Conservation (phyloP, 2,113 vertebrate species). For the Protobothrops flavoviridis region DNA sequence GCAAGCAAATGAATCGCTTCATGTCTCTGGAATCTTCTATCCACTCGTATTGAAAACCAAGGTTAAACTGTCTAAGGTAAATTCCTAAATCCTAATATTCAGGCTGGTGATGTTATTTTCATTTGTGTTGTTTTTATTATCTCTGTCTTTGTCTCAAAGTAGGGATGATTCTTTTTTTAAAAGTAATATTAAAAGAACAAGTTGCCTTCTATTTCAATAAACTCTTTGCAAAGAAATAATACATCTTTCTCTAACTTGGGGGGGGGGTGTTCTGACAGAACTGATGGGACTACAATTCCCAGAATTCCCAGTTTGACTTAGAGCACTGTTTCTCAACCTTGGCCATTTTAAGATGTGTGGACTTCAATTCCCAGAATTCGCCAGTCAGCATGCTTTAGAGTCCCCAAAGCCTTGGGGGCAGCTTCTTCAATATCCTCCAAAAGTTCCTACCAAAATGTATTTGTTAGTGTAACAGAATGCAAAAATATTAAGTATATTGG, state of each 20-base stretch:
- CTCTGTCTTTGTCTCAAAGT: neutral
- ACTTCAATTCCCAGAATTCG: neutral
- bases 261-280: neutral
- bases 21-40: neutral
- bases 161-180: neutral
- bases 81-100: neutral
- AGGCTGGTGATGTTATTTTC: neutral
- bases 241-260: neutral
- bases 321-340: neutral
- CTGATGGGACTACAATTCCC: neutral
- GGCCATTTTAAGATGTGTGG: neutral
- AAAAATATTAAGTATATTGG: neutral
- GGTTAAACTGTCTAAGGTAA: neutral
- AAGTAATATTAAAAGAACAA: neutral
- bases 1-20: constrained; percentile 5
- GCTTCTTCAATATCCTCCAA: neutral
- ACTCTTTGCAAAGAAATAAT: neutral
- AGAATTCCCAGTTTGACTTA: neutral
- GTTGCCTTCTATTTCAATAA: neutral
- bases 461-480: neutral
- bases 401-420: neutral
- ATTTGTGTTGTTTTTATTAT: neutral
- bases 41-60: neutral
- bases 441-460: neutral
- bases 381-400: neutral